These are phyloP conservation scores for Anthrax anthrax DNA, from an alignment of 2,888 invertebrate species.

Conservation along the genomic window DNA sequence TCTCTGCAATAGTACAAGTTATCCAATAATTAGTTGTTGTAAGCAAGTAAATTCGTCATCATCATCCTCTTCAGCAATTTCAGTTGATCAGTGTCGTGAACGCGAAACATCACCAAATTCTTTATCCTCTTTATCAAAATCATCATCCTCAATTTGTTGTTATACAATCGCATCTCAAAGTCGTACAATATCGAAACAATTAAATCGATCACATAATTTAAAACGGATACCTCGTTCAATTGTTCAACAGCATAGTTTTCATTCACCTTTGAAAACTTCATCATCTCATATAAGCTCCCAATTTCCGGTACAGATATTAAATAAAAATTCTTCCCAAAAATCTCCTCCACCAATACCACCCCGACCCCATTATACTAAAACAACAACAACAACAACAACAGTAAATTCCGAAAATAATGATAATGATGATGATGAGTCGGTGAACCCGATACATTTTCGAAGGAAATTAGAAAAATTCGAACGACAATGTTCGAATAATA, in stretches of 20 bases:
- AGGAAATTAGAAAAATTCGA: conserved; percentile 20
- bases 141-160: conserved; percentile 27
- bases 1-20: conserved; percentile 7
- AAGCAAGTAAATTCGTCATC: conserved; percentile 8
- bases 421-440: conserved; percentile 1
- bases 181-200: conserved; percentile 11
- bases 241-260: conserved; percentile 2
- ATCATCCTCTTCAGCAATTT: conserved; percentile 3
- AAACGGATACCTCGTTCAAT: conserved; percentile 8
- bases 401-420: background rate
- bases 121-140: conserved; percentile 6
- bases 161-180: conserved; percentile 21
- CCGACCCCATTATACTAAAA: background rate
- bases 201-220: conserved; percentile 2
- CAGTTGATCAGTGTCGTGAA: conserved; percentile 11
- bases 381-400: background rate
- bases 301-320: background rate
- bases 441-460: conserved; percentile 19
- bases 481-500: conserved; percentile 11
- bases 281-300: no score
- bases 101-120: conserved; percentile 7
- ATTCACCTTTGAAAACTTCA: background rate
- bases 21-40: conserved; percentile 8
- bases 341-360: conserved; percentile 2
- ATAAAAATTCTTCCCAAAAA: background rate